A percentile compares a stretch with the other conserved stretches of the same genome.
Evolutionary conservation across 2,113 vertebrate genomes (phyloP).

Genomic region (Pyxicephalus adspersus): DNA sequence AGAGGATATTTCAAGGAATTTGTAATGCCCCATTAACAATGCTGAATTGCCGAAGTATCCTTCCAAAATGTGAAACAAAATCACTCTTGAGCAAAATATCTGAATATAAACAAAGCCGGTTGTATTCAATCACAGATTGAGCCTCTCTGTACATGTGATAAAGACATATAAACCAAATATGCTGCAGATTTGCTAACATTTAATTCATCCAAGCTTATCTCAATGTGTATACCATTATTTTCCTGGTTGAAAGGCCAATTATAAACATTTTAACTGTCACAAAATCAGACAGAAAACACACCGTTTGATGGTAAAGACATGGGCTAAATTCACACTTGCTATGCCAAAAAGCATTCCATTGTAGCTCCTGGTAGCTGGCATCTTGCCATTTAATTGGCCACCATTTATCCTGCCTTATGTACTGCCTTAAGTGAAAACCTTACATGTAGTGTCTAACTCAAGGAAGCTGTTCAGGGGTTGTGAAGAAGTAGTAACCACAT

Average conservation of each 20-base stretch:
- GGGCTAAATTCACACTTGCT: no score
- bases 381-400: no score
- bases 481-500: no score
- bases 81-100: slow-evolving; percentile 38
- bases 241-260: not conserved
- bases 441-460: no score
- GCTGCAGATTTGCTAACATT: not conserved
- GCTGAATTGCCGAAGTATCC: slow-evolving; percentile 41
- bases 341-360: no score
- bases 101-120: slow-evolving; percentile 26
- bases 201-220: slow-evolving; percentile 11
- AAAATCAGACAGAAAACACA: no score
- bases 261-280: not conserved
- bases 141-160: not conserved
- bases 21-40: slow-evolving; percentile 53
- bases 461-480: no score
- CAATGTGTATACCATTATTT: not conserved
- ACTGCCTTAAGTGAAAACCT: no score
- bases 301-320: no score
- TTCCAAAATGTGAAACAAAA: slow-evolving; percentile 37
- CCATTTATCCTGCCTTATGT: no score
- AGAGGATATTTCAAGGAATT: slow-evolving; percentile 47
- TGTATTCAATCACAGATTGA: slow-evolving; percentile 16
- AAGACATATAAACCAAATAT: slow-evolving; percentile 17
- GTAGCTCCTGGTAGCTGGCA: no score